Evolutionary conservation across 2,797 vertebrate genomes (phyloP).

Genomic region (Molothrus ater): DNA sequence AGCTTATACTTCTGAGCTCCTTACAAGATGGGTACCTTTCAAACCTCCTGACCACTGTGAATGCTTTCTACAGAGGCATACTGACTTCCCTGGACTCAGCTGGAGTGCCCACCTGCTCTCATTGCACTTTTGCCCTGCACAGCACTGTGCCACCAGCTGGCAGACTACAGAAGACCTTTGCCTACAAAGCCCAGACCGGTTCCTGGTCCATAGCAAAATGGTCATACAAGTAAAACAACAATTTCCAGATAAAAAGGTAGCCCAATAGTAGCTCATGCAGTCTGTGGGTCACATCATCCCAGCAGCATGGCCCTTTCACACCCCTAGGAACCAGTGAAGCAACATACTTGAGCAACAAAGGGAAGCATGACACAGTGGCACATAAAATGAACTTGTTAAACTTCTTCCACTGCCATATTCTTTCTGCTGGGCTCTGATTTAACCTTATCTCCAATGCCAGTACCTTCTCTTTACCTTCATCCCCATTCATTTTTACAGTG

Average conservation of each 20-base stretch:
- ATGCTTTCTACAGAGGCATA: neutral
- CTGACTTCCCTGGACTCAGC: neutral
- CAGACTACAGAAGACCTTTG: neutral
- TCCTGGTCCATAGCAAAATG: neutral
- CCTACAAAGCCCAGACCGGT: neutral
- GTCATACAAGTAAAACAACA: conserved; percentile 5
- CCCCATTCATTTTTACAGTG: neutral
- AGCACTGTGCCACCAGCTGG: neutral
- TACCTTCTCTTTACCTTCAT: neutral
- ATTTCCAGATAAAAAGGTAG: conserved; percentile 2
- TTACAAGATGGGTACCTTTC: neutral
- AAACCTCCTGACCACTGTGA: neutral
- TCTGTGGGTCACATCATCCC: conserved; percentile 26
- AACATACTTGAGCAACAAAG: conserved; percentile 63
- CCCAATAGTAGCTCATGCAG: neutral
- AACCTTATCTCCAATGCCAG: neutral
- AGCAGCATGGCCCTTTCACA: conserved; percentile 31
- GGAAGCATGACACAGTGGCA: conserved; percentile 41
- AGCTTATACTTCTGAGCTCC: neutral
- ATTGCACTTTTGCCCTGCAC: neutral
- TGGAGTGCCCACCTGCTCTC: neutral
- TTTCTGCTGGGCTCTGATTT: neutral
- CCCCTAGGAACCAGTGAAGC: conserved; percentile 58
- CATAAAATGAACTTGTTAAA: conserved; percentile 38
- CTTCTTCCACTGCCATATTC: neutral